Conservation (phyloP, 2,888 invertebrate species). For the Eupelmus urozonus region DNA sequence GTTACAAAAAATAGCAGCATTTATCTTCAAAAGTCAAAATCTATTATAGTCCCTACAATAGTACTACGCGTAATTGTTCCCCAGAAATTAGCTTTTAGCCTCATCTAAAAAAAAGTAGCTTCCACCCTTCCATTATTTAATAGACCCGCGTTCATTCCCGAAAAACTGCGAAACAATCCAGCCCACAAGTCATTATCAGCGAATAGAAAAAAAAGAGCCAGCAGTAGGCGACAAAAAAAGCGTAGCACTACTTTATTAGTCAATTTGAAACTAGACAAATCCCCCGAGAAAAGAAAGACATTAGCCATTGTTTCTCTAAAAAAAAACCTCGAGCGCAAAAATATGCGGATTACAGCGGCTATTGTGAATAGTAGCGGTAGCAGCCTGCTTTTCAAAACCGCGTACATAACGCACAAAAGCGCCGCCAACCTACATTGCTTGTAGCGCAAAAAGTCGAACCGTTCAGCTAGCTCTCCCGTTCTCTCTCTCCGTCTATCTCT, state of each 20-base stretch:
- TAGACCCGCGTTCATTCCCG: not conserved
- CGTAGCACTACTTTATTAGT: conserved; percentile 6
- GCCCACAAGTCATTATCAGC: conserved; percentile 28
- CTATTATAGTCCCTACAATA: not conserved
- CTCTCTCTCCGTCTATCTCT: conserved; percentile 17
- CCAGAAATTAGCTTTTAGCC: too few relatives aligned
- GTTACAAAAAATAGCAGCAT: too few relatives aligned
- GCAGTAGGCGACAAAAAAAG: not conserved
- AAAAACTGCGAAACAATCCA: conserved; percentile 19
- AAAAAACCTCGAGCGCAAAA: conserved; percentile 25
- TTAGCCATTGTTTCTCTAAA: conserved; percentile 25
- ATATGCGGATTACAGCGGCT: conserved; percentile 36
- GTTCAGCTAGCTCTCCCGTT: conserved; percentile 13
- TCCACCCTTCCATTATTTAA: too few relatives aligned
- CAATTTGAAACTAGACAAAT: conserved; percentile 27
- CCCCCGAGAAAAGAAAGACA: too few relatives aligned
- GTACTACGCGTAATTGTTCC: too few relatives aligned
- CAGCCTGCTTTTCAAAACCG: not conserved
- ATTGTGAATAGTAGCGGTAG: not conserved
- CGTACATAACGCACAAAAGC: too few relatives aligned
- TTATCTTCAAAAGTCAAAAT: too few relatives aligned
- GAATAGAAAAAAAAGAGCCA: not conserved
- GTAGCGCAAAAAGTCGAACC: conserved; percentile 52
- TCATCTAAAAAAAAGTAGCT: too few relatives aligned
- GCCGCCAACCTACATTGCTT: not conserved